Conservation (phyloP, 1,140 invertebrate genomes). For the Coenobita brevimanus region DNA sequence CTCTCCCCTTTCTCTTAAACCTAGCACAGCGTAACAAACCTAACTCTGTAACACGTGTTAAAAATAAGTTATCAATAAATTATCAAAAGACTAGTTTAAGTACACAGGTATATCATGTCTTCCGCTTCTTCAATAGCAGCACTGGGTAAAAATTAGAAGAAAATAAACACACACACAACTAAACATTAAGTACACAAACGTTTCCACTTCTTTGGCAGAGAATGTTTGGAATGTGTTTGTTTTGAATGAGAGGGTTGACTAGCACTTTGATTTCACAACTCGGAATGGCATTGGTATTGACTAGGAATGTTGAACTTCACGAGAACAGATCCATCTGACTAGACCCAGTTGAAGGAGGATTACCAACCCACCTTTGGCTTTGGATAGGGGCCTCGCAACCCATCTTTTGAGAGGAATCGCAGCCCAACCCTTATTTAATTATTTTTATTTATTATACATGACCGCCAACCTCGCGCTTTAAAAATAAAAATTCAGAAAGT, state of each 20-base stretch:
- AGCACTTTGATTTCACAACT: slow-evolving; percentile 51
- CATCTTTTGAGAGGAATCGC: too few relatives aligned
- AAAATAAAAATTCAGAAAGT: slow-evolving; percentile 8
- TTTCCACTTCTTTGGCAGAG: slow-evolving; percentile 48
- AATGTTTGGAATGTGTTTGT: slow-evolving; percentile 51
- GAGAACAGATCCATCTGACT: slow-evolving; percentile 49
- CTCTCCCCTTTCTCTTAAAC: slow-evolving; percentile 11
- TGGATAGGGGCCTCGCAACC: neutral
- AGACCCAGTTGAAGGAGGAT: slow-evolving; percentile 7
- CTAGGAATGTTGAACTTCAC: slow-evolving; percentile 40
- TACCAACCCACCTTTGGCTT: neutral
- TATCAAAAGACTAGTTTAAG: slow-evolving; percentile 41
- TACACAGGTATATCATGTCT: slow-evolving; percentile 14
- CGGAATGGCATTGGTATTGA: slow-evolving; percentile 51
- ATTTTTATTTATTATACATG: too few relatives aligned
- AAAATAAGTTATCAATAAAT: slow-evolving; percentile 65
- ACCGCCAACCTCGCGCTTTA: neutral
- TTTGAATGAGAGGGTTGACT: slow-evolving; percentile 41
- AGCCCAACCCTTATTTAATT: too few relatives aligned
- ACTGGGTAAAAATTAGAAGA: slow-evolving; percentile 32
- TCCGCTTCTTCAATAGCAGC: neutral
- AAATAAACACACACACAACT: too few relatives aligned
- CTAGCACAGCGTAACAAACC: slow-evolving; percentile 48
- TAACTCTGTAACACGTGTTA: slow-evolving; percentile 23
- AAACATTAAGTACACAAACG: slow-evolving; percentile 26